These are phyloP conservation scores for Penelope pileata DNA, from an alignment of 2,113 vertebrate species.

Conservation along the genomic window DNA sequence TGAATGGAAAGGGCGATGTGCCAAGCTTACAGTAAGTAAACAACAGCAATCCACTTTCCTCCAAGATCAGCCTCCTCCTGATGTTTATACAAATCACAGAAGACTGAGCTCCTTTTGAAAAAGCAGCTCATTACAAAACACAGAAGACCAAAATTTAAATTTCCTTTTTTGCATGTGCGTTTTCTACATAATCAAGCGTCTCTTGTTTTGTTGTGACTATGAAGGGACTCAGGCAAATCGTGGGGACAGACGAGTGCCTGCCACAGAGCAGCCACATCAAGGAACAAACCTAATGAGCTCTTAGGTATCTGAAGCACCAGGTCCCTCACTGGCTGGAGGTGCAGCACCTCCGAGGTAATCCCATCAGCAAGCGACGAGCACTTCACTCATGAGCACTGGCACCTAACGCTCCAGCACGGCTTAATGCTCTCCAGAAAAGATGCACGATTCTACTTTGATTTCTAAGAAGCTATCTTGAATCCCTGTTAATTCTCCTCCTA, in stretches of 20 bases:
- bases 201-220: neutral
- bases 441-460: neutral
- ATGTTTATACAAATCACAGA: neutral
- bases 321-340: neutral
- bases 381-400: neutral
- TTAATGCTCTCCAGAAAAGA: neutral
- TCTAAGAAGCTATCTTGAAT: neutral
- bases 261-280: neutral
- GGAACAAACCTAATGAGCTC: neutral
- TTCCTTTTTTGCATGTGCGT: neutral
- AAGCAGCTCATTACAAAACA: neutral
- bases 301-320: constrained; percentile 34
- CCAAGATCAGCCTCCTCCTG: neutral
- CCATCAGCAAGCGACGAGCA: neutral
- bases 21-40: neutral
- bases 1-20: neutral
- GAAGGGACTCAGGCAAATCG: constrained; percentile 16
- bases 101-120: neutral
- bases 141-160: neutral
- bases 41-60: constrained; percentile 16
- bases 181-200: neutral
- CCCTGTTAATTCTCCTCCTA: neutral
- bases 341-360: constrained; percentile 24
- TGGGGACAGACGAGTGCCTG: neutral
- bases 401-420: neutral